Evolutionary conservation across 2,797 vertebrate species (phyloP).

Genomic region (Falco biarmicus): DNA sequence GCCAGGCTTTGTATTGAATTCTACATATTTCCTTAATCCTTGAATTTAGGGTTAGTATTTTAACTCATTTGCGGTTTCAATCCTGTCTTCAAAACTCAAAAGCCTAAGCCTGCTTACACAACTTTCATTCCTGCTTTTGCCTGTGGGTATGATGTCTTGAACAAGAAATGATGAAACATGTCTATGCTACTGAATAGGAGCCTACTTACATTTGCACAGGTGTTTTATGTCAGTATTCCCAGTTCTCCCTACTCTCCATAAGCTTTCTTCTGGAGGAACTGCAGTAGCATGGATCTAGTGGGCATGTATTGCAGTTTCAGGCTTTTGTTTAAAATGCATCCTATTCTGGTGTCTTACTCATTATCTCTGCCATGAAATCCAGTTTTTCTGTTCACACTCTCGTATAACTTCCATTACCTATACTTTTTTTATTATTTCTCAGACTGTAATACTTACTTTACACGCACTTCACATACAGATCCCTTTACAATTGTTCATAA

Average conservation of each 20-base stretch:
- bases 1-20: neutral
- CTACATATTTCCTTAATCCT: neutral
- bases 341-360: neutral
- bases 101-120: neutral
- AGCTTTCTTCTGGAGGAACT: neutral
- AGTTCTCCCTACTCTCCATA: neutral
- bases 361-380: neutral
- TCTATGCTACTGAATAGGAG: neutral
- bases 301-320: neutral
- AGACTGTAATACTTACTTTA: neutral
- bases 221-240: neutral
- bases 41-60: neutral
- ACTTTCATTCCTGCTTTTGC: neutral
- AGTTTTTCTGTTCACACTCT: neutral
- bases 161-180: neutral
- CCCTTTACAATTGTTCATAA: neutral
- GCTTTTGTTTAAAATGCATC: neutral
- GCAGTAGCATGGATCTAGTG: neutral
- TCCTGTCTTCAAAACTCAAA: neutral
- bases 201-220: neutral
- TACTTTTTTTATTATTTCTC: neutral
- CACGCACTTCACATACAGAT: neutral
- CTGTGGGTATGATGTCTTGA: neutral
- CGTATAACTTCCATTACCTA: neutral
- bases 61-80: neutral